Evolutionary conservation across 2,888 invertebrate species (phyloP), one percentile per base, ranked within the genome.

Genomic region (Incurvaria masculella): DNA sequence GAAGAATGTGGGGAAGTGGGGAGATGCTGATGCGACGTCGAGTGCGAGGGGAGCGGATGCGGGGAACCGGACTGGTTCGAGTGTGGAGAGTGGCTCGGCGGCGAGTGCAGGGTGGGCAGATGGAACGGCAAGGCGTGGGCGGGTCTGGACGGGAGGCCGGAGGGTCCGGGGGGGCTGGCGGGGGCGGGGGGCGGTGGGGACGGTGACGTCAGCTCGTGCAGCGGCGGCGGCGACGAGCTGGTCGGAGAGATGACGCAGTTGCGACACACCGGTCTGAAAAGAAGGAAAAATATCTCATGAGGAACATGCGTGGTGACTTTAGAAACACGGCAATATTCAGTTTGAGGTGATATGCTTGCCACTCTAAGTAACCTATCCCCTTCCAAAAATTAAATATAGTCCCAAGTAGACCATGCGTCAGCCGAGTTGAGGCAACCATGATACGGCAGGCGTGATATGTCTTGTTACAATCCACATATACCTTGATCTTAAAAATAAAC

Each of bases 231-330:
- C 1, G 75, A 71, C 4, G 76, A 73, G 0, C 76, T 65, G 21
- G 81, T 79, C 48, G 75, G 80, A 42, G 81, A 76, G 26, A 81
- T 76, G 69, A 88, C 88, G 81, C 90, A 91, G 79, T 89, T 89
- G 52, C 89, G 83, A 78, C 90, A 91, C 64, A 91, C 88, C 59
- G 91, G 89, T 65, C 91, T 91, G 84, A n/a, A 81, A 81, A 42
- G 52, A 58, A 67, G 71, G 64, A 53, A 61, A 57, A 53, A 16
- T 52, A 52, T 49, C n/a, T n/a, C n/a, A n/a, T n/a, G n/a, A n/a
- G n/a, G n/a, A n/a, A n/a, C n/a, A n/a, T n/a, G n/a, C n/a, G n/a
- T n/a, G n/a, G n/a, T n/a, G n/a, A n/a, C n/a, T n/a, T n/a, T n/a
- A n/a, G n/a, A n/a, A n/a, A n/a, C n/a, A n/a, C n/a, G n/a, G n/a